A percentile compares a stretch with the other conserved stretches of the same genome.
Evolutionary conservation across 2,797 vertebrate species (phyloP).

Genomic region (Pyrocephalus nanus): DNA sequence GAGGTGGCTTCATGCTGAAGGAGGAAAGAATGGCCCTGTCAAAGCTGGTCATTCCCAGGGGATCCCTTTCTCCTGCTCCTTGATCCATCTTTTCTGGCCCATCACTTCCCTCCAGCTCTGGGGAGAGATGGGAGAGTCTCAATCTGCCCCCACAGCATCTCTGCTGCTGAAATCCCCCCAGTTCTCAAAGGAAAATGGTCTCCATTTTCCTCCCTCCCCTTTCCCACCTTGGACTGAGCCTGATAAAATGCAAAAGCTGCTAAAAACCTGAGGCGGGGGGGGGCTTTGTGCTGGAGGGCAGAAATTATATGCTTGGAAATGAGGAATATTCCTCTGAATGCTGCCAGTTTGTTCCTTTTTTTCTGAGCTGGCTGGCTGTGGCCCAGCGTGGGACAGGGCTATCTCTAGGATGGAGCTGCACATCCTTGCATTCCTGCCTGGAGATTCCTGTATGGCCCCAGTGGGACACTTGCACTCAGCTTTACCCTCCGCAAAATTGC

Average conservation of each 20-base stretch:
- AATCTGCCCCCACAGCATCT: neutral
- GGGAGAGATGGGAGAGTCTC: neutral
- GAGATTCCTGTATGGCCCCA: conserved; percentile 43
- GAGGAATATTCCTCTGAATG: conserved; percentile 65
- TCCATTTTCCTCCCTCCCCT: conserved; percentile 3
- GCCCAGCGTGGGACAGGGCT: conserved; percentile 17
- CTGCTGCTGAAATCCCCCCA: neutral
- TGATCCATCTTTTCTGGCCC: neutral
- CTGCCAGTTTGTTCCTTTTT: conserved; percentile 64
- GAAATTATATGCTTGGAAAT: conserved; percentile 56
- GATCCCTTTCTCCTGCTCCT: neutral
- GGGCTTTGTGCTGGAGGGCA: conserved; percentile 60
- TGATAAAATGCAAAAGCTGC: conserved; percentile 43
- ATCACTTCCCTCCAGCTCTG: neutral
- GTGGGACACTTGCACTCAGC: conserved; percentile 42
- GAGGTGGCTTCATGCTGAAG: neutral
- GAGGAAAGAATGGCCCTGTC: fast-evolving
- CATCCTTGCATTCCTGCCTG: conserved; percentile 7
- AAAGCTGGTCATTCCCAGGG: fast-evolving
- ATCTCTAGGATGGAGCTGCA: conserved; percentile 24
- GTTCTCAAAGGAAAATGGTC: neutral
- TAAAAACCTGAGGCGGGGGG: conserved; percentile 35
- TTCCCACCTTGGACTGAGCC: conserved; percentile 52
- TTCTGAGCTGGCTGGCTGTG: conserved; percentile 54
- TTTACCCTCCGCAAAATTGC: neutral